Conservation (phyloP, 2,113 vertebrate genomes). For the Gavia stellata region DNA sequence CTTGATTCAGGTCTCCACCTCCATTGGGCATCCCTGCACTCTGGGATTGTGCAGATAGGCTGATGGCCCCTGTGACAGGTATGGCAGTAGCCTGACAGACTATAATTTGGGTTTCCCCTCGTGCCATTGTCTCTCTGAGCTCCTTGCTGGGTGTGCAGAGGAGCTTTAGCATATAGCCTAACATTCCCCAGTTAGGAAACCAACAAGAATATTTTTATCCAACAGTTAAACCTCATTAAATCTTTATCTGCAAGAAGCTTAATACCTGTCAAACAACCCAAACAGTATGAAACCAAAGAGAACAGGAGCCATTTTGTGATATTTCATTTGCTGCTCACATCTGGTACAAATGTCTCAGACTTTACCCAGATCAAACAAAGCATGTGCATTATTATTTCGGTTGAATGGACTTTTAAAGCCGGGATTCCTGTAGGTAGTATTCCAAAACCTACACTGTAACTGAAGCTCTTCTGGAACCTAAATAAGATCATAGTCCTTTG, state of each 20-base stretch:
- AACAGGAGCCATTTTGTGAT: not conserved
- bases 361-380: not conserved
- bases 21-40: not conserved
- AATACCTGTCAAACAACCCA: not conserved
- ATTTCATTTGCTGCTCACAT: not conserved
- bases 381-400: not conserved
- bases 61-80: not conserved
- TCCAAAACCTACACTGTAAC: not conserved
- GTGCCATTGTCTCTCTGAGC: not conserved
- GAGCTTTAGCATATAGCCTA: not conserved
- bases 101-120: not conserved
- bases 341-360: not conserved
- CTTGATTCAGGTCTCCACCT: not conserved
- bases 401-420: not conserved
- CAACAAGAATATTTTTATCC: not conserved
- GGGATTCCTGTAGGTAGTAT: not conserved
- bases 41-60: not conserved
- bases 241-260: not conserved
- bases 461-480: not conserved
- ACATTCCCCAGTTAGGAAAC: not conserved
- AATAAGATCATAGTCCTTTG: not conserved
- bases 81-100: not conserved
- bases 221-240: not conserved
- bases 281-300: not conserved
- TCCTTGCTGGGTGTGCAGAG: not conserved